Evolutionary conservation across 2,113 vertebrate genomes (phyloP).

Genomic region (Zosterops japonicus): DNA sequence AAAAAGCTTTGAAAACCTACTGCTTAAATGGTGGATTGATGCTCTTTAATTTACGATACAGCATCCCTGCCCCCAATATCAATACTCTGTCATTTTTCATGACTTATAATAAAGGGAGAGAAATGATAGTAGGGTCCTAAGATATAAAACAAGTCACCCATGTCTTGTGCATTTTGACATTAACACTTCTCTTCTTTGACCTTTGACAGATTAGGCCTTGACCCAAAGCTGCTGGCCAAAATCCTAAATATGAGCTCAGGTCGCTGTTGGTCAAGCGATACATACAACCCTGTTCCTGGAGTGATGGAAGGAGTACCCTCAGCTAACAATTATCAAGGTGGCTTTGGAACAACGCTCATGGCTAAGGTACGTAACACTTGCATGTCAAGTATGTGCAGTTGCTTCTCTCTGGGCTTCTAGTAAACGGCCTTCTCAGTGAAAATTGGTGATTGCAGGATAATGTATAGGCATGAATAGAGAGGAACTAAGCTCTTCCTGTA

Average conservation of each 20-base stretch:
- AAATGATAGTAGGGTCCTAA: slow-evolving; percentile 52
- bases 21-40: slow-evolving; percentile 63
- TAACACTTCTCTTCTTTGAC: slow-evolving; percentile 78
- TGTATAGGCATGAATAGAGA: background rate
- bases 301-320: slow-evolving; percentile 98
- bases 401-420: background rate
- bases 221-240: slow-evolving; percentile 95
- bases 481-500: background rate
- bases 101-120: slow-evolving; percentile 71
- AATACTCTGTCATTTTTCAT: slow-evolving; percentile 80
- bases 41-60: slow-evolving; percentile 65
- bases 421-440: background rate
- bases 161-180: slow-evolving; percentile 72
- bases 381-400: background rate
- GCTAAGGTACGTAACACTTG: slow-evolving; percentile 83
- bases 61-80: slow-evolving; percentile 74
- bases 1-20: slow-evolving; percentile 18
- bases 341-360: slow-evolving; percentile 95
- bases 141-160: slow-evolving; percentile 72
- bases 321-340: slow-evolving; percentile 96
- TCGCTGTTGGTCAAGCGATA: slow-evolving; percentile 98
- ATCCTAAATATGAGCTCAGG: slow-evolving; percentile 99
- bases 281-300: slow-evolving; percentile 97
- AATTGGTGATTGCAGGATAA: background rate
- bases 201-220: slow-evolving; percentile 93